phyloP scores from a whole-genome alignment of 1,140 invertebrate species.

The Trichoplusia ni region DNA sequence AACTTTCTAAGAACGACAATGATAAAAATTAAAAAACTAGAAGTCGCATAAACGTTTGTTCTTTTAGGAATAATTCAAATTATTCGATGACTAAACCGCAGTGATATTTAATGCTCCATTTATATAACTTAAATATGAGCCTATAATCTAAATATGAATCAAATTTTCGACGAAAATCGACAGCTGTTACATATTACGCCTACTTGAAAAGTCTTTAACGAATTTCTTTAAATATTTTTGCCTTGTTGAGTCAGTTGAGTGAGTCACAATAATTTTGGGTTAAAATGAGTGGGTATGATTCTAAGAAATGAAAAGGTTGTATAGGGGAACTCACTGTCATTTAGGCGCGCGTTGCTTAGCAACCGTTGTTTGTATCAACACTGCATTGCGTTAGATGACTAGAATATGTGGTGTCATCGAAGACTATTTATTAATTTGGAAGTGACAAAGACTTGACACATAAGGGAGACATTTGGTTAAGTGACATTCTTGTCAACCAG shows the following conservation, averaged over 20 bases:
- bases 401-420: constrained; percentile 24
- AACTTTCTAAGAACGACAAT: too few species aligned
- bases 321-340: too few species aligned
- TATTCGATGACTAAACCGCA: too few species aligned
- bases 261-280: not conserved
- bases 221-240: not conserved
- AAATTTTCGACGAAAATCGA: not conserved
- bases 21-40: too few species aligned
- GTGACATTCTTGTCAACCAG: too few species aligned
- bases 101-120: too few species aligned
- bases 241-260: not conserved
- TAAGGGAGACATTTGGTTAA: too few species aligned
- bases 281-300: not conserved
- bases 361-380: constrained; percentile 20
- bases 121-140: not conserved
- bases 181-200: not conserved
- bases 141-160: not conserved
- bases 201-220: not conserved
- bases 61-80: too few species aligned
- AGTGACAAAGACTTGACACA: too few species aligned
- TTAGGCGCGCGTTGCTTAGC: constrained; percentile 17
- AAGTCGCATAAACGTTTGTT: too few species aligned
- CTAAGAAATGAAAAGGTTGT: not conserved
- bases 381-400: too few species aligned
- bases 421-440: constrained; percentile 4